Evolutionary conservation across 2,797 vertebrate species (phyloP), one percentile per base, ranked within the genome.

Genomic region (Clarias pachynema): DNA sequence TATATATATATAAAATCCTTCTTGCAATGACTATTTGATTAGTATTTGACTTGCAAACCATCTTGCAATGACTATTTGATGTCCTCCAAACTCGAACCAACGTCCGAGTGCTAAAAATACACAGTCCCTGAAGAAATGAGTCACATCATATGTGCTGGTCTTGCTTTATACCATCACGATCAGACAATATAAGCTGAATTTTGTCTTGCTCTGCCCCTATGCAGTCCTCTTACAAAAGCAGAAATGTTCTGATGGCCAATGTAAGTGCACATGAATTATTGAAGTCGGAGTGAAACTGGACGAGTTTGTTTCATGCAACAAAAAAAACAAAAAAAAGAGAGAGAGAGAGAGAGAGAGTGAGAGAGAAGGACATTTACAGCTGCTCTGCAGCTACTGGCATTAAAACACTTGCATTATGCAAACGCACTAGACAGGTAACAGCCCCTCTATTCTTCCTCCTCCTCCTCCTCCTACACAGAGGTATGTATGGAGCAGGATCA

Each of bases 191-290:
- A 22, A 80, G 62, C 15, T 24, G 34, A 81, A 29, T 70, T 91
- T 85, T 86, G 89, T 89, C 89, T 84, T 83, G 74, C 90, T 83
- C 12, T 65, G 18, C 37, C 37, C 16, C 62, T 91, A 79, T 44
- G 6, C 37, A n/a, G 62, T 3, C 49, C 37, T 37, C 10, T 88
- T 82, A 91, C 66, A 26, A 79, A 82, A 80, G 70, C 74, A 72
- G 80, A n/a, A 40, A 22, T 63, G 44, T 73, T 53, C 56, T 18
- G 74, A 66, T 84, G 84, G 62, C 90, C 91, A 85, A 89, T 88
- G 88, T 89, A 89, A 92, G 87, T 90, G 89, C 87, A 89, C 88
- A 92, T 93, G 83, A 93, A 93, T 93, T 92, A 93, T 94, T 91
- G 88, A 93, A 89, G 81, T 90, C n/a, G 10, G 16, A 77, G 24